A percentile compares a stretch with the other conserved stretches of the same genome.
phyloP scores from a whole-genome alignment of 2,888 invertebrate species.

The Eledona agricola region DNA sequence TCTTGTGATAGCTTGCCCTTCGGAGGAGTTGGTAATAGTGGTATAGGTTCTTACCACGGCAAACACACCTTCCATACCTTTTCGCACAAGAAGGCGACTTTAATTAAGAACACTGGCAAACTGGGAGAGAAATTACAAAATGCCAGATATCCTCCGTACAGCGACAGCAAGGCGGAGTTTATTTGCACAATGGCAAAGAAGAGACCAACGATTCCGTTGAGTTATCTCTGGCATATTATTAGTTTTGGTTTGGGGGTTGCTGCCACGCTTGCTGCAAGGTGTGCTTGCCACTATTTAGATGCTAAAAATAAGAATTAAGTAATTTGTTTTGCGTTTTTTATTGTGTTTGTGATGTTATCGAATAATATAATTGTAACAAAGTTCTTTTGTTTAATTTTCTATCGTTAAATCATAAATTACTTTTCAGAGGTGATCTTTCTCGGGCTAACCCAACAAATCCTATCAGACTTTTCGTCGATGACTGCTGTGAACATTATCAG shows the following conservation, averaged over 20 bases:
- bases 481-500: too few species aligned
- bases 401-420: not conserved
- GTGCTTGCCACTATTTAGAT: constrained; percentile 22
- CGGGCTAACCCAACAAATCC: too few species aligned
- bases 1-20: constrained; percentile 91
- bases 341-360: not conserved
- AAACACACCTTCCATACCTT: constrained; percentile 91
- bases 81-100: constrained; percentile 68
- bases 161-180: constrained; percentile 25
- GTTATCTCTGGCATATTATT: constrained; percentile 21
- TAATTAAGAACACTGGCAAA: constrained; percentile 10
- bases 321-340: constrained; percentile 6
- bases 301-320: constrained; percentile 16
- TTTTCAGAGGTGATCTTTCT: not conserved
- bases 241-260: constrained; percentile 25
- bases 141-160: constrained; percentile 32
- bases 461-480: too few species aligned
- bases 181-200: constrained; percentile 26
- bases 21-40: constrained; percentile 94
- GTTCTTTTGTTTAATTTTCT: not conserved
- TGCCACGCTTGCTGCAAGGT: constrained; percentile 13
- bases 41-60: constrained; percentile 95
- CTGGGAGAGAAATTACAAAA: constrained; percentile 24
- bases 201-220: constrained; percentile 17
- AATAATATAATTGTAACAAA: not conserved